Evolutionary conservation across 2,113 vertebrate species (phyloP).

Genomic region (Hystrix brachyura): DNA sequence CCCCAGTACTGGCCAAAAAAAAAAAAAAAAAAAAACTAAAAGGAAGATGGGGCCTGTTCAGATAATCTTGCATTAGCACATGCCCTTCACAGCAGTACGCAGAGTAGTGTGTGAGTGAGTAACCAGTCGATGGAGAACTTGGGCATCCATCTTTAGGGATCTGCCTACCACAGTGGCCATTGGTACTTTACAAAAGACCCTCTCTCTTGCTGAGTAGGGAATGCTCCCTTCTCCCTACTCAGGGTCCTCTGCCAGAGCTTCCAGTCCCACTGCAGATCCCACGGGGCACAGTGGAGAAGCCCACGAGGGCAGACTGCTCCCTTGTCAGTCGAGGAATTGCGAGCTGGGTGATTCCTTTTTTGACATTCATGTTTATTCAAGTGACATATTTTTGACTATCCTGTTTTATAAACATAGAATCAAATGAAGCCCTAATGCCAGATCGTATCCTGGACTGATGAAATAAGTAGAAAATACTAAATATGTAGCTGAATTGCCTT

Average conservation of each 20-base stretch:
- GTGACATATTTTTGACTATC: background rate
- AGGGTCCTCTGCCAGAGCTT: background rate
- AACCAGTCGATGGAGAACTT: background rate
- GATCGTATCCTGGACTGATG: background rate
- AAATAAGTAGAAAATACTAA: constrained; percentile 31
- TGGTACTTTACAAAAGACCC: background rate
- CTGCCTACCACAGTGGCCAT: background rate
- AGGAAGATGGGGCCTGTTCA: background rate
- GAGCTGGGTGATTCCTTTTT: background rate
- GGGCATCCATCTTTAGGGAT: background rate
- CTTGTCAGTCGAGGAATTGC: background rate
- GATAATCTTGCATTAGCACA: background rate
- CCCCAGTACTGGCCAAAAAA: background rate
- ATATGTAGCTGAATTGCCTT: background rate
- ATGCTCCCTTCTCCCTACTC: background rate
- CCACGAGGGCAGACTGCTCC: background rate
- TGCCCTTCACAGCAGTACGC: background rate
- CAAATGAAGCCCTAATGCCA: background rate
- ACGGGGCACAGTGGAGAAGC: no score
- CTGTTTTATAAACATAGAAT: background rate
- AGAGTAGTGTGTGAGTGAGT: background rate
- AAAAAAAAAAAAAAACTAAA: no score
- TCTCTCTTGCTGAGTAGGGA: background rate
- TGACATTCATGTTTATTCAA: background rate
- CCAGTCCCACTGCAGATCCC: background rate